A percentile compares a stretch with the other conserved stretches of the same genome.
phyloP scores from a whole-genome alignment of 2,113 vertebrate genomes.

The Seriola aureovittata region DNA sequence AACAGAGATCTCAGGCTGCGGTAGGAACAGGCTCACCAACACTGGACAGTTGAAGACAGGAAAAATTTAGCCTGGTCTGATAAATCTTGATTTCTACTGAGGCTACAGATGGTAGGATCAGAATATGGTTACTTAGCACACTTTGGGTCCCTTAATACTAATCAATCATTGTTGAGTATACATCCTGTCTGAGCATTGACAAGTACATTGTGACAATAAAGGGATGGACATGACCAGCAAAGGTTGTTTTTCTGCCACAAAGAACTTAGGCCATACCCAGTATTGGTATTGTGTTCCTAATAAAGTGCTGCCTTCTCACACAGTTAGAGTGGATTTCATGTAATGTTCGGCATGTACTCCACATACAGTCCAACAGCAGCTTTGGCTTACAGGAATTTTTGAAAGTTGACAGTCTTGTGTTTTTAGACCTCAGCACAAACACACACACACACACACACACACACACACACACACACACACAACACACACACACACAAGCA shows the following conservation, averaged over 20 bases:
- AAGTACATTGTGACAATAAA: no score
- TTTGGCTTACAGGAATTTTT: slow-evolving; percentile 44
- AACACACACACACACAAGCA: no score
- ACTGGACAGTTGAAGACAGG: background rate
- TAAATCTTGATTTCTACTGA: no score
- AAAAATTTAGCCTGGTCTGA: background rate
- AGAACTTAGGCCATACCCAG: background rate
- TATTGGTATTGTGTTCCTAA: background rate
- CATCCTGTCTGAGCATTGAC: no score
- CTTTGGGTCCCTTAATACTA: background rate
- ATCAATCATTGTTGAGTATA: background rate
- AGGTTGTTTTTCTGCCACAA: background rate
- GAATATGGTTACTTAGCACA: background rate
- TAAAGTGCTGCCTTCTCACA: slow-evolving; percentile 3
- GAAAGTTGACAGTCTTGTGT: slow-evolving; percentile 72
- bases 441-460: slow-evolving; percentile 39
- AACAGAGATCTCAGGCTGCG: no score
- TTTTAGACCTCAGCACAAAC: slow-evolving; percentile 51
- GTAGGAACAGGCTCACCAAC: no score
- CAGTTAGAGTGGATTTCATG: slow-evolving; percentile 10
- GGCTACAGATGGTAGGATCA: no score
- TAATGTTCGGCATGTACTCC: slow-evolving; percentile 53
- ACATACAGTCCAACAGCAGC: slow-evolving; percentile 41
- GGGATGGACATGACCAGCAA: no score
- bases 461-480: slow-evolving; percentile 18